These are phyloP conservation scores for Otus scops DNA, from an alignment of 2,797 vertebrate genomes.

Conservation along the genomic window DNA sequence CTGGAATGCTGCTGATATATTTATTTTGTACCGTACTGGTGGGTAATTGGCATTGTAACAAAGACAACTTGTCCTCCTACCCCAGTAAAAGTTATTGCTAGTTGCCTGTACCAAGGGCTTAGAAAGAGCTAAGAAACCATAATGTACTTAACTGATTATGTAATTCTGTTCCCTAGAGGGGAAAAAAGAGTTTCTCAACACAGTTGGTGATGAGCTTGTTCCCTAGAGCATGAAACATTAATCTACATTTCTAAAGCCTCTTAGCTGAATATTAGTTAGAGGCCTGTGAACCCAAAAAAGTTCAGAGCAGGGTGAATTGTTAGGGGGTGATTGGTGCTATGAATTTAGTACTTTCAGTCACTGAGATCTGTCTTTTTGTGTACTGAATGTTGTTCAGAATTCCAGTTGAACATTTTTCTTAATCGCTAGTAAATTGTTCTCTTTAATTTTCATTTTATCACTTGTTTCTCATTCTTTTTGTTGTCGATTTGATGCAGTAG, in stretches of 20 bases:
- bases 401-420: background rate
- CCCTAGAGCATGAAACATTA: slow-evolving; percentile 61
- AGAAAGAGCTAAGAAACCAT: background rate
- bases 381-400: background rate
- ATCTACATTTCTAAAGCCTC: slow-evolving; percentile 61
- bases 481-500: background rate
- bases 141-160: slow-evolving; percentile 25
- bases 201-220: slow-evolving; percentile 53
- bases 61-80: background rate
- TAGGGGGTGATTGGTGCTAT: background rate
- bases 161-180: background rate
- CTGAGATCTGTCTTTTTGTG: background rate
- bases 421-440: background rate
- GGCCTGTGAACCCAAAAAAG: background rate
- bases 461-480: background rate
- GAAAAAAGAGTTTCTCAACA: background rate
- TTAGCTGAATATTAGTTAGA: slow-evolving; percentile 27
- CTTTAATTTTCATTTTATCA: background rate
- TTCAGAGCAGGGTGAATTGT: slow-evolving; percentile 21
- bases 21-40: background rate
- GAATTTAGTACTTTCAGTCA: background rate
- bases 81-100: background rate
- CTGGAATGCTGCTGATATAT: background rate
- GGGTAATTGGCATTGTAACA: background rate
- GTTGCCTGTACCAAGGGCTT: background rate